phyloP scores from a whole-genome alignment of 1,140 invertebrate genomes.

The Yoshiicerus persimilis region DNA sequence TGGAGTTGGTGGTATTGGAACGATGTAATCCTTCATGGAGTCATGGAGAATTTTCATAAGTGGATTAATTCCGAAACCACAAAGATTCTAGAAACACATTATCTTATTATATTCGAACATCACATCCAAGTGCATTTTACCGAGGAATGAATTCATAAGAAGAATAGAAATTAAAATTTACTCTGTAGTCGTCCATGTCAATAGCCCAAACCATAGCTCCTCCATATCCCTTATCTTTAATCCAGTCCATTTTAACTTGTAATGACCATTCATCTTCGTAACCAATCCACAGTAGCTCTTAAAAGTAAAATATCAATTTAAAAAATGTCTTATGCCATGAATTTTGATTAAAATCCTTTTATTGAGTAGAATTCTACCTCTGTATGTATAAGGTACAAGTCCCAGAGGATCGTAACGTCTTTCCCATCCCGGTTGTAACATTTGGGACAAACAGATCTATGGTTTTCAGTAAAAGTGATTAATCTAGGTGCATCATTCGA shows the following conservation, averaged over 20 bases:
- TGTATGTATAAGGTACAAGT: slow-evolving; percentile 60
- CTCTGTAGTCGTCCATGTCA: slow-evolving; percentile 82
- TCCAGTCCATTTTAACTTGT: slow-evolving; percentile 83
- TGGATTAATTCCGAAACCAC: neutral
- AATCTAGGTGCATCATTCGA: too few species aligned
- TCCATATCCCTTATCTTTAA: slow-evolving; percentile 75
- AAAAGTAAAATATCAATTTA: neutral
- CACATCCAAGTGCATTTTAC: neutral
- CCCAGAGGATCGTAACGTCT: slow-evolving; percentile 78
- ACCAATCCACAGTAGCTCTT: slow-evolving; percentile 38
- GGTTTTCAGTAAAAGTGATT: neutral
- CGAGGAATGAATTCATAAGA: slow-evolving; percentile 65
- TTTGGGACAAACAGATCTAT: slow-evolving; percentile 69
- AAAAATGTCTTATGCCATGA: neutral
- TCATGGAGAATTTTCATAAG: slow-evolving; percentile 15
- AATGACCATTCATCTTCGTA: slow-evolving; percentile 54
- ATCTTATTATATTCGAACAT: too few species aligned
- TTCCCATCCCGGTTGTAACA: slow-evolving; percentile 71
- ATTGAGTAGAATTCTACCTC: neutral
- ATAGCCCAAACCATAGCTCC: slow-evolving; percentile 89
- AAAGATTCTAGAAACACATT: slow-evolving; percentile 50
- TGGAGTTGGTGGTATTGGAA: slow-evolving; percentile 62
- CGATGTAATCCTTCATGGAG: slow-evolving; percentile 69
- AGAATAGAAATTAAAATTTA: slow-evolving; percentile 70
- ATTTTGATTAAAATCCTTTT: neutral